A percentile compares a stretch with the other conserved stretches of the same genome.
These are phyloP conservation scores for Sicus ferrugineus DNA, from an alignment of 2,888 invertebrate species.

Conservation along the genomic window DNA sequence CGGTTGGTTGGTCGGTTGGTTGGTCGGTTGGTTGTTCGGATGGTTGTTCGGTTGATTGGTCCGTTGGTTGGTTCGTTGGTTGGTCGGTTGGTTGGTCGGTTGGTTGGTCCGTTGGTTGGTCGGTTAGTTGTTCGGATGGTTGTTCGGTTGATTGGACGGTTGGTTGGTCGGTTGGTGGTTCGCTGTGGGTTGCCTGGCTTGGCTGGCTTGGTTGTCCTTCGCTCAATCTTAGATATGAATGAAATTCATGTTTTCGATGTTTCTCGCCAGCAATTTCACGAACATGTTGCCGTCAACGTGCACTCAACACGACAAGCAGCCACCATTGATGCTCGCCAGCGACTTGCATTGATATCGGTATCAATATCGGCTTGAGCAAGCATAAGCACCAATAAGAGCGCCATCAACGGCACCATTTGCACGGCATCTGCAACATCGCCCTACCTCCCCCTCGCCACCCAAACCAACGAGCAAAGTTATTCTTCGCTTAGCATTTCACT, in stretches of 20 bases:
- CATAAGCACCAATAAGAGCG: not conserved
- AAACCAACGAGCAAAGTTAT: too few relatives aligned
- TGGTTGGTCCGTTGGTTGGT: not conserved
- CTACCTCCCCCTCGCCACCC: not conserved
- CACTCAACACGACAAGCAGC: conserved; percentile 14
- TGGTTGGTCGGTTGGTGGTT: not conserved
- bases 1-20: too few relatives aligned
- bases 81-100: not conserved
- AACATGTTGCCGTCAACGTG: conserved; percentile 29
- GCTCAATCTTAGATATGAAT: conserved; percentile 29
- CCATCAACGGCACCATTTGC: not conserved
- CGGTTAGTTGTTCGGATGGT: not conserved
- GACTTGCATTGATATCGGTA: not conserved
- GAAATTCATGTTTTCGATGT: conserved; percentile 33
- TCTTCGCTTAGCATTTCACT: not conserved
- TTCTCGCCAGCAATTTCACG: conserved; percentile 28
- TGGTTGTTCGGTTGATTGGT: not conserved
- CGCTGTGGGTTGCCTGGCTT: not conserved
- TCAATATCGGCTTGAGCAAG: conserved; percentile 7
- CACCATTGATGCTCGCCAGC: too few relatives aligned
- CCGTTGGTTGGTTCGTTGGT: not conserved
- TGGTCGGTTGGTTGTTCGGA: not conserved
- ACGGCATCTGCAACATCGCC: not conserved
- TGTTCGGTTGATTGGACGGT: not conserved
- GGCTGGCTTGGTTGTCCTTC: conserved; percentile 29